Evolutionary conservation across 1,140 invertebrate species (phyloP), one percentile per base, ranked within the genome.

Genomic region (Phocides pigmalion): DNA sequence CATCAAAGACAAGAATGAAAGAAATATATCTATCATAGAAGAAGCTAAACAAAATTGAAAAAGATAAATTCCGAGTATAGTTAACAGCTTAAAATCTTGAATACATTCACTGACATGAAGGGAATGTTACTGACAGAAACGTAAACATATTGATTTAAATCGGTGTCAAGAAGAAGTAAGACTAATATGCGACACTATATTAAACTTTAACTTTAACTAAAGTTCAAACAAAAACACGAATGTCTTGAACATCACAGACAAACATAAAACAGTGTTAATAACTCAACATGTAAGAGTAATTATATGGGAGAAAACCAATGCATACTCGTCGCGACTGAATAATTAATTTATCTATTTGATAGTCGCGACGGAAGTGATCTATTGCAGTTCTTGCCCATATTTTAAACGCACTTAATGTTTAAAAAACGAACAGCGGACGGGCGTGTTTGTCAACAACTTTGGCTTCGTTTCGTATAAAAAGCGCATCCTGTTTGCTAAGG

Each of bases 401-500:
- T 54, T 54, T 54, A 16, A 54, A 15, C 15, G 12, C 19, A 11
- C 16, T 12, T 39, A 39, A 19, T 25, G 9, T 28, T 56, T 11
- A 22, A 22, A 17, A 25, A 25, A 28, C 5, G 25, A 11, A 56
- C 25, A 32, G 28, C 19, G 42, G 51, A 56, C 16, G 37, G 16
- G 20, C 35, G 9, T 56, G 37, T 56, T 56, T 42, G 53, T 56
- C 53, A 56, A 56, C 53, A 56, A 28, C 37, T 42, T 56, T 56
- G 53, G 53, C 53, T 56, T 56, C 53, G 20, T 56, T 56, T 41
- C 25, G 53, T 4, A 14, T 9, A 56, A 51, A 56, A 56, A 56
- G 53, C 53, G 39, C 53, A 56, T 56, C 53, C 53, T 42, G 53
- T 56, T 56, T 44, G 44, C 53, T 25, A 56, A 22, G 53, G 53